phyloP scores from a whole-genome alignment of 1,140 invertebrate species.

The Pseudomyrmex pallidus region DNA sequence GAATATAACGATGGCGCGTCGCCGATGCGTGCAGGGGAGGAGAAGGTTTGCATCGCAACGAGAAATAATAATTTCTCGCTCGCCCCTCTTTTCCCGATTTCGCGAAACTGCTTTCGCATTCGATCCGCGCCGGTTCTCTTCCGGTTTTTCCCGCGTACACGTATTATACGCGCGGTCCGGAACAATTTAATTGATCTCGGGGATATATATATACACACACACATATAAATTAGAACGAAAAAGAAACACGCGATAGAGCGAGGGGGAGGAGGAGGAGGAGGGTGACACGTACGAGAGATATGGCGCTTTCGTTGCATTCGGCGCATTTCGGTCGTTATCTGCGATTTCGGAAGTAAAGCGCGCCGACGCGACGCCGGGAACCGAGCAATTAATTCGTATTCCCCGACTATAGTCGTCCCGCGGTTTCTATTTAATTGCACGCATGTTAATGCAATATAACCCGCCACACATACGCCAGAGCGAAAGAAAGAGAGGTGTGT shows the following conservation, averaged over 20 bases:
- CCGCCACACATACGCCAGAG: neutral
- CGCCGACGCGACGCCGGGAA: neutral
- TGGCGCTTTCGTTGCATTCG: slow-evolving; percentile 35
- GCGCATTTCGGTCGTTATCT: slow-evolving; percentile 35
- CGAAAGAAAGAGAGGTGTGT: no score
- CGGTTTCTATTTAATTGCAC: slow-evolving; percentile 33
- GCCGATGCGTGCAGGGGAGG: neutral
- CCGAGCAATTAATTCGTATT: slow-evolving; percentile 40
- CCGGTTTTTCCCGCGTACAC: slow-evolving; percentile 1
- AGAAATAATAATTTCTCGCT: neutral
- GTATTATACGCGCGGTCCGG: neutral
- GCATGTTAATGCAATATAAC: slow-evolving; percentile 45
- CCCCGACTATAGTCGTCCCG: neutral
- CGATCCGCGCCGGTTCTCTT: slow-evolving; percentile 14
- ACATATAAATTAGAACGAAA: slow-evolving; percentile 23
- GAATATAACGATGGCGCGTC: slow-evolving; percentile 14
- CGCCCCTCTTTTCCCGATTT: slow-evolving; percentile 9
- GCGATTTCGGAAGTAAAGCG: slow-evolving; percentile 37
- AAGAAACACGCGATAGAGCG: slow-evolving; percentile 3
- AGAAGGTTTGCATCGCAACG: neutral
- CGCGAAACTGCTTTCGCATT: slow-evolving; percentile 35
- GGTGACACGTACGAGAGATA: slow-evolving; percentile 8
- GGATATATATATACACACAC: no score
- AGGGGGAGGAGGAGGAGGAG: neutral
- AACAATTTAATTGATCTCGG: slow-evolving; percentile 36